These are phyloP conservation scores for Osedax fenrisi DNA, from an alignment of 2,888 invertebrate genomes.

Conservation along the genomic window DNA sequence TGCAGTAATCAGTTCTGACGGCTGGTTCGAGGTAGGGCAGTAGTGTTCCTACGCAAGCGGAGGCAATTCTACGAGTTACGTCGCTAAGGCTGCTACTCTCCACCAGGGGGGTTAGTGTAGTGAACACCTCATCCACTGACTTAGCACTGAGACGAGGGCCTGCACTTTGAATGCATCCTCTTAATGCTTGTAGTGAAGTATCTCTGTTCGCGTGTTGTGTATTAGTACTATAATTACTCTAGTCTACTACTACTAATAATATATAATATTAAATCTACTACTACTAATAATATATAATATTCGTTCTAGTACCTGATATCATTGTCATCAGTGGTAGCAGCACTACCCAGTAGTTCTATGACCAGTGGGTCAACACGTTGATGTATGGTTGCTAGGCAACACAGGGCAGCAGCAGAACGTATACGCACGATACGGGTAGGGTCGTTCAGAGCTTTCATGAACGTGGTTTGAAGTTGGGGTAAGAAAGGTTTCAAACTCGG, in stretches of 20 bases:
- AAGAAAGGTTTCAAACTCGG: conserved; percentile 89
- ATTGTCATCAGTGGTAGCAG: too few relatives aligned
- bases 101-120: conserved; percentile 51
- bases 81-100: conserved; percentile 50
- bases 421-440: conserved; percentile 73
- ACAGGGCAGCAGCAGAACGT: conserved; percentile 70
- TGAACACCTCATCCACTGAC: conserved; percentile 60
- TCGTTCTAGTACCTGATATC: too few relatives aligned
- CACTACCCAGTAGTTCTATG: conserved; percentile 68
- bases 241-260: too few relatives aligned
- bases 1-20: background rate
- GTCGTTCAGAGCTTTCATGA: conserved; percentile 85
- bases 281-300: too few relatives aligned
- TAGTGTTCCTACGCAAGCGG: conserved; percentile 74
- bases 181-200: conserved; percentile 79
- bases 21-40: background rate
- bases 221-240: too few relatives aligned
- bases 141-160: conserved; percentile 77
- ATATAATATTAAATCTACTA: too few relatives aligned
- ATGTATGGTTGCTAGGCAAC: conserved; percentile 78
- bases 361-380: conserved; percentile 86
- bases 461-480: conserved; percentile 94
- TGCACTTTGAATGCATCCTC: conserved; percentile 70
- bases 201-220: conserved; percentile 62
- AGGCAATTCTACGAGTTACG: conserved; percentile 65